phyloP scores from a whole-genome alignment of 2,888 invertebrate species.

The Saturnia japonica region DNA sequence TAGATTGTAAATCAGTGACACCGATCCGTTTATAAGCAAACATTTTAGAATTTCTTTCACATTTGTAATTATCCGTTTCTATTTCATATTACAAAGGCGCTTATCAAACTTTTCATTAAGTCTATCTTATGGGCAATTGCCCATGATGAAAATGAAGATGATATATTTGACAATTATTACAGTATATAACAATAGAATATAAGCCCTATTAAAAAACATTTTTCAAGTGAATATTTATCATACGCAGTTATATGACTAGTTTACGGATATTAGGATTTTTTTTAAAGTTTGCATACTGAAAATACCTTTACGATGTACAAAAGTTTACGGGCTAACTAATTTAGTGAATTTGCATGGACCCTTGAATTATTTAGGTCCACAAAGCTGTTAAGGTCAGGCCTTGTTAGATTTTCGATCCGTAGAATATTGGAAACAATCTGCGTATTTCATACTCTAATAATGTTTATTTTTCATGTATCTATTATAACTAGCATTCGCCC shows the following conservation, averaged over 20 bases:
- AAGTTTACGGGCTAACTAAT: conserved; percentile 1
- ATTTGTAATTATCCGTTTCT: neutral
- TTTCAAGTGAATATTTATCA: neutral
- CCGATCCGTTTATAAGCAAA: no score
- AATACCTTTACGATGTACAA: neutral
- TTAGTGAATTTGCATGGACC: conserved; percentile 14
- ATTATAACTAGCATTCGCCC: no score
- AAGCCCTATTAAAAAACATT: no score
- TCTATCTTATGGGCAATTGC: neutral
- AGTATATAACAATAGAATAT: no score
- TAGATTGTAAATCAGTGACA: no score
- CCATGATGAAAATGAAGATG: no score
- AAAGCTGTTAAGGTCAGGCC: conserved; percentile 12
- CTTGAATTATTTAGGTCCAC: conserved; percentile 12
- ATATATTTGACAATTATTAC: no score
- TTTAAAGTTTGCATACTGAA: neutral
- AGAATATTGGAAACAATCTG: neutral
- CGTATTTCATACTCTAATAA: neutral
- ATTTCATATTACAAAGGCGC: neutral
- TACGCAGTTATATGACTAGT: neutral
- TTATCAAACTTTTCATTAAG: neutral
- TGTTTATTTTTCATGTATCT: neutral
- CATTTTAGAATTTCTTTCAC: neutral
- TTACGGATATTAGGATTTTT: neutral
- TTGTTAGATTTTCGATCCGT: conserved; percentile 3